phyloP scores from a whole-genome alignment of 2,113 vertebrate species.

The Bungarus multicinctus region DNA sequence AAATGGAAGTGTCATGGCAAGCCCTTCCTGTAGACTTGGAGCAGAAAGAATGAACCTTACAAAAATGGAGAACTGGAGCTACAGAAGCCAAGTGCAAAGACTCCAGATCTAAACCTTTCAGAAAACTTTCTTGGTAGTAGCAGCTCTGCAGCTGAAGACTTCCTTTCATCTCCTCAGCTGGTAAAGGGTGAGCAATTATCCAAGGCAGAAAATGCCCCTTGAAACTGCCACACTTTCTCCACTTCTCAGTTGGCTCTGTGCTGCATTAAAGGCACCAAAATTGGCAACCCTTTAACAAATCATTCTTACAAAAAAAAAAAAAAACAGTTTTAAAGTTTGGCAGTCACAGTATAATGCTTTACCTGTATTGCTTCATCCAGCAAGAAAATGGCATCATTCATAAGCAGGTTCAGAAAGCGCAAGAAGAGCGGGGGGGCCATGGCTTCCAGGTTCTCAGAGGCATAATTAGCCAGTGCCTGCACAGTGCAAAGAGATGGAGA shows the following conservation, averaged over 20 bases:
- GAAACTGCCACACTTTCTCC: neutral
- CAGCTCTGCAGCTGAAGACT: too few relatives aligned
- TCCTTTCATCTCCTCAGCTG: neutral
- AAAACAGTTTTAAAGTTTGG: neutral
- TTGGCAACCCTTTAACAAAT: neutral
- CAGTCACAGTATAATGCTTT: neutral
- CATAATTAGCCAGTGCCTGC: constrained; percentile 89
- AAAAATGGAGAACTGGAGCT: neutral
- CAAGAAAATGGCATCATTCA: constrained; percentile 97
- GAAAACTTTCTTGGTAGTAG: neutral
- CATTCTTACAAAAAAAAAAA: neutral
- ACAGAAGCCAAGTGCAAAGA: neutral
- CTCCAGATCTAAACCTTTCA: too few relatives aligned
- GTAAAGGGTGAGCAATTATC: neutral
- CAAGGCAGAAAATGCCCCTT: neutral
- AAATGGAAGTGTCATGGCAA: neutral
- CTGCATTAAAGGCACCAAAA: neutral
- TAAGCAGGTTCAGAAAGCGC: constrained; percentile 93
- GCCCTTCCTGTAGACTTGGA: neutral
- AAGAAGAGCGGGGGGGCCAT: constrained; percentile 96
- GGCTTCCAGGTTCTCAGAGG: constrained; percentile 94
- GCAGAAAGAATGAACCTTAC: neutral
- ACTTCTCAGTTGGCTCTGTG: neutral
- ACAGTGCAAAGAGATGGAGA: neutral
- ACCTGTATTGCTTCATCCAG: constrained; percentile 99